Evolutionary conservation across 2,797 vertebrate genomes (phyloP).

Genomic region (Anabacerthia variegaticeps): DNA sequence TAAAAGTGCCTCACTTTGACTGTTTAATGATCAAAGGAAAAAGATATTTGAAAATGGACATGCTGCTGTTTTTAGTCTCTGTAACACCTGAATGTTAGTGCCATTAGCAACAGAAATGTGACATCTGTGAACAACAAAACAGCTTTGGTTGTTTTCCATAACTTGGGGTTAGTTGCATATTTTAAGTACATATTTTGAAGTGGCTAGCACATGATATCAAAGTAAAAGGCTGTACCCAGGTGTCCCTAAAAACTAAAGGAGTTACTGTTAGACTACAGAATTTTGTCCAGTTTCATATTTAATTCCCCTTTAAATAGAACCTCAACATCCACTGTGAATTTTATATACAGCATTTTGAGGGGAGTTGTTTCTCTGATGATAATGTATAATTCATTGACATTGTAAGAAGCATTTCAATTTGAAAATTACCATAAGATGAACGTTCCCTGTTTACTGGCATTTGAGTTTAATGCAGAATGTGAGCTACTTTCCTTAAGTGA

Average conservation of each 20-base stretch:
- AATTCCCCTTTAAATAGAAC: not conserved
- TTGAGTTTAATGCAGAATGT: not conserved
- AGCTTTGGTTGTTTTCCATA: not conserved
- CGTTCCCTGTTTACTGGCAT: not conserved
- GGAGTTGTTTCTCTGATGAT: not conserved
- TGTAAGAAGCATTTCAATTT: not conserved
- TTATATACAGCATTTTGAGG: not conserved
- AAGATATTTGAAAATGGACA: not conserved
- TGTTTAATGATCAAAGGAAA: not conserved
- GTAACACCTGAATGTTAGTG: not conserved
- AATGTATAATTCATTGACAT: not conserved
- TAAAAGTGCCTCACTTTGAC: not conserved
- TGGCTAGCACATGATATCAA: not conserved
- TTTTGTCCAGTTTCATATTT: not conserved
- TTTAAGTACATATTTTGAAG: not conserved
- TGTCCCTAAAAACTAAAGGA: not conserved
- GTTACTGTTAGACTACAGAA: not conserved
- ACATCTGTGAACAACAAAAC: not conserved
- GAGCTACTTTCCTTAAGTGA: not conserved
- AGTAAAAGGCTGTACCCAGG: not conserved
- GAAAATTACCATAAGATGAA: not conserved
- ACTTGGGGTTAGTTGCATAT: not conserved
- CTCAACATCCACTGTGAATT: not conserved
- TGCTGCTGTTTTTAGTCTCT: not conserved
- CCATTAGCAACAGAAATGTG: not conserved